Evolutionary conservation across 2,797 vertebrate genomes (phyloP).

Genomic region (Ctenopoma kingsleyae): DNA sequence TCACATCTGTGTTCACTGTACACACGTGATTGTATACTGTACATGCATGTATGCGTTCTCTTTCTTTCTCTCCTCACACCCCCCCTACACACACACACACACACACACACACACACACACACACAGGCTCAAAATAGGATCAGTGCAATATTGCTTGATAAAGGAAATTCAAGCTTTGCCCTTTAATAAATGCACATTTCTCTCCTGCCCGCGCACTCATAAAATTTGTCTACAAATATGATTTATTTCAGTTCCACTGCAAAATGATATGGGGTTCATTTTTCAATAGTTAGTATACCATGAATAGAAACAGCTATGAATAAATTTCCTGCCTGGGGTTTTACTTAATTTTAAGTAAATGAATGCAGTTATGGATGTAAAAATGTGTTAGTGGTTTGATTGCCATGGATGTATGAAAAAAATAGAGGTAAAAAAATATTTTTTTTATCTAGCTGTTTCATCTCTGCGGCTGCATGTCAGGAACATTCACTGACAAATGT

Average conservation of each 20-base stretch:
- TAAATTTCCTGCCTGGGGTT: conserved; percentile 27
- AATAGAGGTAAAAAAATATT: conserved; percentile 16
- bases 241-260: conserved; percentile 14
- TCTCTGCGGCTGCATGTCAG: conserved; percentile 26
- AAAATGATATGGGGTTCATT: conserved; percentile 31
- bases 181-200: conserved; percentile 20
- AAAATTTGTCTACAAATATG: conserved; percentile 25
- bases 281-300: neutral
- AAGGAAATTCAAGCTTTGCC: neutral
- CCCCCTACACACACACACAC: neutral
- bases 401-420: conserved; percentile 9
- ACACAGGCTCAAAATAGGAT: conserved; percentile 12
- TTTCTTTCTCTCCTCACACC: conserved; percentile 6
- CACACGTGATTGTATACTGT: conserved; percentile 15
- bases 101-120: conserved; percentile 10
- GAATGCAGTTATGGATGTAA: conserved; percentile 43
- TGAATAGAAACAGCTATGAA: conserved; percentile 23
- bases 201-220: conserved; percentile 7
- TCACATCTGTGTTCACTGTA: conserved; percentile 31
- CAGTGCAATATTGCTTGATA: conserved; percentile 9
- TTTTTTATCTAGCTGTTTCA: conserved; percentile 28
- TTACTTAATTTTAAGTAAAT: conserved; percentile 35
- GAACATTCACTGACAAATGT: conserved; percentile 28
- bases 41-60: neutral
- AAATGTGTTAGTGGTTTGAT: conserved; percentile 42